Evolutionary conservation across 35 echinoderm and acorn worm species (phyloP).

Genomic region (Lytechinus variegatus): DNA sequence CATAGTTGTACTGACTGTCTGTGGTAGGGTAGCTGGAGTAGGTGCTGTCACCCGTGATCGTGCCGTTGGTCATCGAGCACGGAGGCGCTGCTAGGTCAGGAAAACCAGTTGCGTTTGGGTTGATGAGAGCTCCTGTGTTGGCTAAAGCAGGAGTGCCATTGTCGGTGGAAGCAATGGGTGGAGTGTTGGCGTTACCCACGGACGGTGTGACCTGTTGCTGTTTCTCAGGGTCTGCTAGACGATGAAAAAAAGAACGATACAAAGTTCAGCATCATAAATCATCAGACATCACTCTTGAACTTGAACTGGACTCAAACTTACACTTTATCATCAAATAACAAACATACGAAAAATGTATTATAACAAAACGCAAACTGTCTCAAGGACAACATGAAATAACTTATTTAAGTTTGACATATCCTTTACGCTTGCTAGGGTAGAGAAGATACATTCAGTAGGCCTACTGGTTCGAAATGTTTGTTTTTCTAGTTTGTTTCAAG

Average conservation of each 20-base stretch:
- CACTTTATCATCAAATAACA: background rate
- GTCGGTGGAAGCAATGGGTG: slow-evolving; percentile 58
- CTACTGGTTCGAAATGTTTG: too few relatives aligned
- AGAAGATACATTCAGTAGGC: too few relatives aligned
- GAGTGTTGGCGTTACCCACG: slow-evolving; percentile 56
- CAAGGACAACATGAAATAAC: too few relatives aligned
- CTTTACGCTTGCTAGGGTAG: too few relatives aligned
- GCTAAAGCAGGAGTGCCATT: slow-evolving; percentile 42
- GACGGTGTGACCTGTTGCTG: slow-evolving; percentile 48
- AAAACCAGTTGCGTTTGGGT: slow-evolving; percentile 79
- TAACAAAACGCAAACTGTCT: background rate
- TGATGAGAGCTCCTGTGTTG: slow-evolving; percentile 62
- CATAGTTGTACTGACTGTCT: slow-evolving; percentile 97
- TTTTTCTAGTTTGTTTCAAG: too few relatives aligned
- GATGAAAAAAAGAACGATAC: background rate
- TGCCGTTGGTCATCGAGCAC: slow-evolving; percentile 86
- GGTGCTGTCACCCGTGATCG: slow-evolving; percentile 65
- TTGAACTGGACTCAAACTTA: background rate
- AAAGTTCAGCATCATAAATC: slow-evolving; percentile 19
- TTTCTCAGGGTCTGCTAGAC: slow-evolving; percentile 45
- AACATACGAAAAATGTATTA: background rate
- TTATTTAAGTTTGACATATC: too few relatives aligned
- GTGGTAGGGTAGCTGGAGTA: slow-evolving; percentile 66
- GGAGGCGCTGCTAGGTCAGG: slow-evolving; percentile 82
- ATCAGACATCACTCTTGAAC: background rate